Base-by-base conservation (phyloP, 2,797 vertebrate genomes). In the Halcyon leucocephala region DNA sequence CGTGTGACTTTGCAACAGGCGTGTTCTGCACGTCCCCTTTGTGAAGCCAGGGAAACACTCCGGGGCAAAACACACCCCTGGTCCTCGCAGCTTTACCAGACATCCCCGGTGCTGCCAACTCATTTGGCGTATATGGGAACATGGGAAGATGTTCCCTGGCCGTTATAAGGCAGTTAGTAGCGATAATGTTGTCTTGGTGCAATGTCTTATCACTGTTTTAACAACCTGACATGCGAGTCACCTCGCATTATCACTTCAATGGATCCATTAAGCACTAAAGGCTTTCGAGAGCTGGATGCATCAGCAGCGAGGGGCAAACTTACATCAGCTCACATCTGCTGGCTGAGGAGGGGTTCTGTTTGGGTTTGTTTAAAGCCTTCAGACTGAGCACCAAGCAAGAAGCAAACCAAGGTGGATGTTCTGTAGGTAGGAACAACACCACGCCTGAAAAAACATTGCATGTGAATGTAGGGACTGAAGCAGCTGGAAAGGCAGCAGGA, bases 171-270 rank as follows among this genome's bases (percentile, higher is more conserved):
- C 90, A 51, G 92, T 95, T 96, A 79, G 90, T 6, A 33, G 69
- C 7, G 51, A 80, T 97, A 96, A 96, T 77, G 88, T 44, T 97
- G 94, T 91, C 89, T 66, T 60, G 69, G 77, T 86, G 93, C 93
- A 86, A 77, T 93, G 97, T 91, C 91, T 97, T 97, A 95, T 91
- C 93, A 16, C 95, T 93, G 55, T 96, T 97, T 96, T 97, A 98
- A 96, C 95, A 97, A 86, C 97, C 97, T 97, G 97, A 96, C 96
- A 94, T 54, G 83, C 2, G 9, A 79, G 97, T 94, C 95, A 16
- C 96, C 94, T 97, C 96, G 3, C 96, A 93, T 97, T 97, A 97
- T 84, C 83, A 67, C 95, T 96, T 95, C 95, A 95, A 71, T 91
- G 97, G 97, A 97, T 90, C 96, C 96, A 96, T 96, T 95, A 97